A percentile compares a stretch with the other conserved stretches of the same genome.
These are phyloP conservation scores for Miniopterus natalensis DNA, from an alignment of 2,113 vertebrate genomes.

Conservation along the genomic window DNA sequence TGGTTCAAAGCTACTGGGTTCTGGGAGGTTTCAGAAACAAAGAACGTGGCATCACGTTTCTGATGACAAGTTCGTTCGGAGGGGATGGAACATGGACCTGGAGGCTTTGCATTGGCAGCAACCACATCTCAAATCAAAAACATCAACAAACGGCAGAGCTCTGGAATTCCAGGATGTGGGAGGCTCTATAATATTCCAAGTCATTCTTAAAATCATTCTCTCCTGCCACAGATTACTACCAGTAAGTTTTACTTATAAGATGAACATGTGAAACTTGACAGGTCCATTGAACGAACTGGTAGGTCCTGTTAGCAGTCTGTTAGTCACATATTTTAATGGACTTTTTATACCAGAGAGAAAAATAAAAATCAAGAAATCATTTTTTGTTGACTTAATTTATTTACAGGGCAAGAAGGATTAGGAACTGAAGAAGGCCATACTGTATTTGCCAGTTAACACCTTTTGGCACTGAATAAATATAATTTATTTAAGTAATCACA, in stretches of 20 bases:
- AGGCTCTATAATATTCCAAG: not conserved
- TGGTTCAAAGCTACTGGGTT: not conserved
- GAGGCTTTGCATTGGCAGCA: not conserved
- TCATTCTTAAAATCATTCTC: not conserved
- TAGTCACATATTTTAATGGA: not conserved
- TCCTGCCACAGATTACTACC: not conserved
- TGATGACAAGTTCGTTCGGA: not conserved
- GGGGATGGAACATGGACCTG: not conserved
- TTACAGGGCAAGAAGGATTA: constrained; percentile 7
- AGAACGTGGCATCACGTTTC: not conserved
- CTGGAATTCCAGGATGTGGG: not conserved
- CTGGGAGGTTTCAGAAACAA: not conserved
- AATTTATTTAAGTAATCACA: not conserved
- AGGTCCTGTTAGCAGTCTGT: not conserved
- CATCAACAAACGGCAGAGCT: not conserved
- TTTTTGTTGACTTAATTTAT: constrained; percentile 56
- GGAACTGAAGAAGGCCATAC: not conserved
- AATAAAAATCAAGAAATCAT: not conserved
- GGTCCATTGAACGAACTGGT: not conserved
- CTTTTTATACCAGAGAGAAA: constrained; percentile 18
- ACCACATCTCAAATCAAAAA: constrained; percentile 6
- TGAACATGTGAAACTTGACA: not conserved
- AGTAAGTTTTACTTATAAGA: constrained; percentile 11
- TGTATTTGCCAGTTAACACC: constrained; percentile 10
- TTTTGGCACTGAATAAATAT: not conserved